Conservation (phyloP, 2,888 invertebrate genomes). For the Platerodrilus igneus region DNA sequence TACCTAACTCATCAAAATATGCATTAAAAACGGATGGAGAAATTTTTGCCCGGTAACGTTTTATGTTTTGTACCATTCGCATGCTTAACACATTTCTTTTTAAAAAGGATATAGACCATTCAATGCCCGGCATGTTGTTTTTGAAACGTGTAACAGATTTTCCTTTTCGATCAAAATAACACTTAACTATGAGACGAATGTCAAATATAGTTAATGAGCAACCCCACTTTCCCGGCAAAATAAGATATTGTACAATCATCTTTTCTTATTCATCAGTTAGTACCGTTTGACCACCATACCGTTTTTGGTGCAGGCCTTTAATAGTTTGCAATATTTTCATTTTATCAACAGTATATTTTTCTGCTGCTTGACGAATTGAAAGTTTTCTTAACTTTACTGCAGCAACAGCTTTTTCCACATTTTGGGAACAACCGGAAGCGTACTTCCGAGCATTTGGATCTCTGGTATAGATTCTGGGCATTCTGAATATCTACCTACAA, state of each 20-base stretch:
- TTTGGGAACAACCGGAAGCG: too few relatives aligned
- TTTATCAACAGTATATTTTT: conserved; percentile 3
- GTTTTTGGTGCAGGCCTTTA: not conserved
- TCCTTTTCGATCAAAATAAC: conserved; percentile 4
- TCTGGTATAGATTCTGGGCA: too few relatives aligned
- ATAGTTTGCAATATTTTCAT: not conserved
- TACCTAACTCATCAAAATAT: not conserved
- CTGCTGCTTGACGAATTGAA: too few relatives aligned
- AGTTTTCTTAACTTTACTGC: too few relatives aligned
- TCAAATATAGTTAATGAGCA: conserved; percentile 18
- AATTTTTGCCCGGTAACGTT: not conserved
- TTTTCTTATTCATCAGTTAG: conserved; percentile 11
- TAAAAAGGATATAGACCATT: conserved; percentile 5
- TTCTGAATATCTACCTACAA: too few relatives aligned
- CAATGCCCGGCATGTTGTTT: conserved; percentile 10
- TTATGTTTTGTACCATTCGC: conserved; percentile 1
- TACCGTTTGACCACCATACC: conserved; percentile 14
- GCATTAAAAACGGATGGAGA: not conserved
- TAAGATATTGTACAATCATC: conserved; percentile 12
- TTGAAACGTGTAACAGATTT: conserved; percentile 10
- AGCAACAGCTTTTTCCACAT: too few relatives aligned
- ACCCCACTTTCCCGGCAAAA: conserved; percentile 17
- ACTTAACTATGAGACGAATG: conserved; percentile 19
- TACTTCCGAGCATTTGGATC: too few relatives aligned
- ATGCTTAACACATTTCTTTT: conserved; percentile 2